Conservation (phyloP, 2,797 vertebrate species). For the Labeo calbasu region DNA sequence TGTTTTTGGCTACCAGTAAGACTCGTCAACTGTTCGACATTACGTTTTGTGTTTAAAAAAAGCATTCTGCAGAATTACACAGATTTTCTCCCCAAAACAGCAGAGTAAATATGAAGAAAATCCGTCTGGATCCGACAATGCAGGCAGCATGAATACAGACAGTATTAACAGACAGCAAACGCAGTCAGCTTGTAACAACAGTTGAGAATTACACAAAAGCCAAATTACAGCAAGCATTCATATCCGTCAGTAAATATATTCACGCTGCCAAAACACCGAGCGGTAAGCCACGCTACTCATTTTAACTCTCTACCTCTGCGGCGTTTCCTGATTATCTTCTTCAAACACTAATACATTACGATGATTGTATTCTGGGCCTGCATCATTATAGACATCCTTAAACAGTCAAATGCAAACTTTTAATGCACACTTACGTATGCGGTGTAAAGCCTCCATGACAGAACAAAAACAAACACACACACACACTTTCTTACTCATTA, state of each 20-base stretch:
- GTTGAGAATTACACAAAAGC: constrained; percentile 52
- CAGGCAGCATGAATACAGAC: neutral
- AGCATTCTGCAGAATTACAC: neutral
- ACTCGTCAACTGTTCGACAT: neutral
- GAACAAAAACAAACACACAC: neutral
- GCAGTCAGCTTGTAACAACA: constrained; percentile 32
- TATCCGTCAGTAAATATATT: constrained; percentile 47
- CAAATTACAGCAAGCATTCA: constrained; percentile 51
- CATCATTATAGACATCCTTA: constrained; percentile 15
- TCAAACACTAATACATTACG: constrained; percentile 16
- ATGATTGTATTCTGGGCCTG: neutral
- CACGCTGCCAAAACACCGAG: constrained; percentile 9
- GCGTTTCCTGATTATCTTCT: neutral
- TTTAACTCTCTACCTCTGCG: constrained; percentile 12
- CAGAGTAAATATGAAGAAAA: constrained; percentile 12
- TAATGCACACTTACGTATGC: constrained; percentile 17
- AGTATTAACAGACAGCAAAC: constrained; percentile 20
- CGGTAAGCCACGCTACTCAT: neutral
- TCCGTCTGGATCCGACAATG: neutral
- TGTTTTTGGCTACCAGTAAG: neutral
- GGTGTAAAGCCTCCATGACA: neutral
- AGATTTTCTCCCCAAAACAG: neutral
- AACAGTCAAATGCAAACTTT: constrained; percentile 30
- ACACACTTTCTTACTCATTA: constrained; percentile 18
- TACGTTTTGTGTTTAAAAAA: neutral